phyloP scores from a whole-genome alignment of 2,797 vertebrate genomes.

The Darevskia nairensis region DNA sequence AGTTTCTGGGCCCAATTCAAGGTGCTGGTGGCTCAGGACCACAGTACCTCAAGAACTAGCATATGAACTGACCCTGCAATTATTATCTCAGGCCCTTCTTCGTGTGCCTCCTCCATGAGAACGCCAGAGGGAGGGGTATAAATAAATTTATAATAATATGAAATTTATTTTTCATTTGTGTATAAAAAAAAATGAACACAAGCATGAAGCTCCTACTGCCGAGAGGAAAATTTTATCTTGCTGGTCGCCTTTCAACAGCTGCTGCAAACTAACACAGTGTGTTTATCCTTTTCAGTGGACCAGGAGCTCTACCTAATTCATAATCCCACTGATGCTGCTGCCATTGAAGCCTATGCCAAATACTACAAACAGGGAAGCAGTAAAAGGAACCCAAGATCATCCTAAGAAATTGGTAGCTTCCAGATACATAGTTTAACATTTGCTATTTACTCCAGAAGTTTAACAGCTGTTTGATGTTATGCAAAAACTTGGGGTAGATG shows the following conservation, averaged over 20 bases:
- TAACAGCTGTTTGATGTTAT: constrained; percentile 24
- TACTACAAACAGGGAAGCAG: constrained; percentile 16
- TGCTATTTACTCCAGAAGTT: not conserved
- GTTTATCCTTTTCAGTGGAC: constrained; percentile 72
- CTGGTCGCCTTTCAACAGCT: not conserved
- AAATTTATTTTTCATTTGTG: not conserved
- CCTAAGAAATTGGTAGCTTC: constrained; percentile 25
- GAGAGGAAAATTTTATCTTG: not conserved
- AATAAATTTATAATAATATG: no score
- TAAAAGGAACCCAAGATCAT: constrained; percentile 12
- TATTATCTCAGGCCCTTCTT: no score
- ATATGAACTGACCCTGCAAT: no score
- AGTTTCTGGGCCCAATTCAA: no score
- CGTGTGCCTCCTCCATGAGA: no score
- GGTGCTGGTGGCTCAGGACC: no score
- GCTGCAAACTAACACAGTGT: not conserved
- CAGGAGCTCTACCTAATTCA: constrained; percentile 56
- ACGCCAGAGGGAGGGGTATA: no score
- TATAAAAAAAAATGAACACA: not conserved
- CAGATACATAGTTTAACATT: constrained; percentile 20
- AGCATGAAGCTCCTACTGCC: not conserved
- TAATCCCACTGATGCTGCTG: not conserved
- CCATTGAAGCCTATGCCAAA: not conserved
- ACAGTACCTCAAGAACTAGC: no score
- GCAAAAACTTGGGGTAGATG: not conserved